Conservation (phyloP, 2,113 vertebrate species). For the Etheostoma cragini region DNA sequence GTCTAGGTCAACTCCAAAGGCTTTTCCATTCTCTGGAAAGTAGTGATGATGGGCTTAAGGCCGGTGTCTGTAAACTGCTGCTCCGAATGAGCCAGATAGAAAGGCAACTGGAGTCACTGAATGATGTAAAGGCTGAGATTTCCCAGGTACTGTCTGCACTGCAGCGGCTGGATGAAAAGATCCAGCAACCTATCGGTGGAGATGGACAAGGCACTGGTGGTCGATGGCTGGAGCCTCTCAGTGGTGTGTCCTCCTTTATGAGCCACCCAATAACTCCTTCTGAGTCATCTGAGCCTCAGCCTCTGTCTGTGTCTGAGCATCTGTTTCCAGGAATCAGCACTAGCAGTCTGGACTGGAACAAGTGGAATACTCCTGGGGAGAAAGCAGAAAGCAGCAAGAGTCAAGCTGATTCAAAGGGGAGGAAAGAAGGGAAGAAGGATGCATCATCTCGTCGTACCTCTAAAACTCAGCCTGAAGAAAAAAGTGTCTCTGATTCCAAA, state of each 20-base stretch:
- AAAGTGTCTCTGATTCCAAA: slow-evolving; percentile 87
- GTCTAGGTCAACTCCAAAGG: slow-evolving; percentile 85
- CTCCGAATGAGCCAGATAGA: slow-evolving; percentile 95
- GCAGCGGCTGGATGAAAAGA: slow-evolving; percentile 92
- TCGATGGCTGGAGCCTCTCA: slow-evolving; percentile 75
- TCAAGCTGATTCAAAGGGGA: slow-evolving; percentile 65
- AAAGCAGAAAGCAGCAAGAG: slow-evolving; percentile 62
- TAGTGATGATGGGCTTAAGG: slow-evolving; percentile 90
- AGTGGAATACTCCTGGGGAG: slow-evolving; percentile 63
- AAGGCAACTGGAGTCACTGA: slow-evolving; percentile 92
- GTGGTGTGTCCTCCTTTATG: slow-evolving; percentile 86
- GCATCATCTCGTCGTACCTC: slow-evolving; percentile 86
- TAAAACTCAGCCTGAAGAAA: slow-evolving; percentile 89
- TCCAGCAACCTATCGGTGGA: slow-evolving; percentile 84
- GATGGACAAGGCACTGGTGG: slow-evolving; percentile 79
- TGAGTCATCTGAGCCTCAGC: slow-evolving; percentile 82
- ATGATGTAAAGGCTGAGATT: slow-evolving; percentile 93
- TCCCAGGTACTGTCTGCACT: slow-evolving; percentile 93
- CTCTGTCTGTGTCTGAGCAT: slow-evolving; percentile 81
- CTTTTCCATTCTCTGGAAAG: slow-evolving; percentile 83
- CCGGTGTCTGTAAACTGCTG: slow-evolving; percentile 92
- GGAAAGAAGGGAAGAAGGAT: slow-evolving; percentile 89
- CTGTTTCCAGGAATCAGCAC: slow-evolving; percentile 85
- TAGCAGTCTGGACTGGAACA: slow-evolving; percentile 86
- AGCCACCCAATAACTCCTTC: slow-evolving; percentile 83